These are phyloP conservation scores for Cacoxenus indagator DNA, from an alignment of 2,888 invertebrate species.

Conservation along the genomic window DNA sequence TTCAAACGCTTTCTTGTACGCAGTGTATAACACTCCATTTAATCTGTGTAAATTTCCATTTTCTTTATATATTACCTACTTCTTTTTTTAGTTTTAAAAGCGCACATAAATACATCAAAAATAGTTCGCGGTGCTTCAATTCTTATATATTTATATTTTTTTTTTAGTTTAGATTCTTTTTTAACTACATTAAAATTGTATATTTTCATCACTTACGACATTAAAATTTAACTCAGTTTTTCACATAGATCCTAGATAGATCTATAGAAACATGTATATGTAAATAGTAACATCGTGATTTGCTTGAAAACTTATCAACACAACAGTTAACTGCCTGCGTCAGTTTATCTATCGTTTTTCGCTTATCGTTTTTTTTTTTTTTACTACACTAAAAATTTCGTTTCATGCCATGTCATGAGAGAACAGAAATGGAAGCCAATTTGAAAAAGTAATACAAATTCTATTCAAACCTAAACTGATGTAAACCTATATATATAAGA, in stretches of 20 bases:
- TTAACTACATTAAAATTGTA: not conserved
- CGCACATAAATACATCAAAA: slow-evolving; percentile 19
- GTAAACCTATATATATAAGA: not conserved
- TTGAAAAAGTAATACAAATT: not conserved
- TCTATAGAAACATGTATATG: not conserved
- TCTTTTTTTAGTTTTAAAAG: slow-evolving; percentile 4
- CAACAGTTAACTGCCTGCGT: not conserved
- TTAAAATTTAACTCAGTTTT: not conserved
- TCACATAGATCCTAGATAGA: not conserved
- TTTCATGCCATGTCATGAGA: not conserved
- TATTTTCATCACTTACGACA: not conserved
- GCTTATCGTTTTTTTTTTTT: not conserved
- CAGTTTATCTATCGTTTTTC: not conserved
- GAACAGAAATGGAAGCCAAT: slow-evolving; percentile 15
- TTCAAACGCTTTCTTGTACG: not conserved
- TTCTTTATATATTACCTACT: not conserved
- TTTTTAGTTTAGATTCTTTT: not conserved
- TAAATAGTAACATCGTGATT: not conserved
- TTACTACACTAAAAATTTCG: not conserved
- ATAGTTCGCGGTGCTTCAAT: slow-evolving; percentile 10
- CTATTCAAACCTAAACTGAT: slow-evolving; percentile 2
- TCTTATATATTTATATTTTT: no score
- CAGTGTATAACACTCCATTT: not conserved
- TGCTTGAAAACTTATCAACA: not conserved
- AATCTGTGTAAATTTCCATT: not conserved